Evolutionary conservation across 2,113 vertebrate genomes (phyloP).

Genomic region (Fulmarus glacialis): DNA sequence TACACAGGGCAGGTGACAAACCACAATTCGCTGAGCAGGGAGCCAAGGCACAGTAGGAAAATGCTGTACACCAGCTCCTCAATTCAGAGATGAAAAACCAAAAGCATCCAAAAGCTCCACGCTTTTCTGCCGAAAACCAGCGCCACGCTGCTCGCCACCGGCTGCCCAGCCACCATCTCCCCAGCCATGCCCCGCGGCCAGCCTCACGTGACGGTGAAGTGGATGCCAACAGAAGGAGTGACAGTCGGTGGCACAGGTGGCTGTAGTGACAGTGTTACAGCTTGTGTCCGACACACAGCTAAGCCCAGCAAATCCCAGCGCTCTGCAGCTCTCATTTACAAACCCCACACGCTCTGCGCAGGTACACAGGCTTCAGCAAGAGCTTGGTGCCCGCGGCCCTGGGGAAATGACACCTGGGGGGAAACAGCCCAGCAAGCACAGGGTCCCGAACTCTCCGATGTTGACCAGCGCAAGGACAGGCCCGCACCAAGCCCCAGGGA

Average conservation of each 20-base stretch:
- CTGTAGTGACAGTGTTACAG: slow-evolving; percentile 36
- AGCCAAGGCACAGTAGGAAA: not conserved
- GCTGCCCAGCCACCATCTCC: not conserved
- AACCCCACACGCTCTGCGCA: slow-evolving; percentile 15
- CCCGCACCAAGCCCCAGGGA: not conserved
- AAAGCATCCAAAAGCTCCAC: not conserved
- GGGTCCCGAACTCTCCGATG: rapidly evolving
- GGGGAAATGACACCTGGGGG: not conserved
- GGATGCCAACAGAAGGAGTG: slow-evolving; percentile 56
- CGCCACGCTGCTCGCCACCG: rapidly evolving
- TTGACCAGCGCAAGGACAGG: not conserved
- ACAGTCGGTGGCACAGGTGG: too few relatives aligned
- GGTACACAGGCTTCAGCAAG: not conserved
- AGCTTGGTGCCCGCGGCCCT: not conserved
- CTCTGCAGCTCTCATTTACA: slow-evolving; percentile 55
- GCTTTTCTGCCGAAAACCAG: not conserved
- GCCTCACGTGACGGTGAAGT: not conserved
- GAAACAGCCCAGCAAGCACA: rapidly evolving
- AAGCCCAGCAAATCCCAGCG: slow-evolving; percentile 46
- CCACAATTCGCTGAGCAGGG: not conserved
- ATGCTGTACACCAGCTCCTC: rapidly evolving
- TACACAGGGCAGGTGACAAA: not conserved
- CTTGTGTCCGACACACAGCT: slow-evolving; percentile 17
- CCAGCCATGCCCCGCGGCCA: not conserved
- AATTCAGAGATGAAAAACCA: not conserved